Evolutionary conservation across 2,888 invertebrate genomes (phyloP), one percentile per base, ranked within the genome.

Genomic region (Melanargia galathea): DNA sequence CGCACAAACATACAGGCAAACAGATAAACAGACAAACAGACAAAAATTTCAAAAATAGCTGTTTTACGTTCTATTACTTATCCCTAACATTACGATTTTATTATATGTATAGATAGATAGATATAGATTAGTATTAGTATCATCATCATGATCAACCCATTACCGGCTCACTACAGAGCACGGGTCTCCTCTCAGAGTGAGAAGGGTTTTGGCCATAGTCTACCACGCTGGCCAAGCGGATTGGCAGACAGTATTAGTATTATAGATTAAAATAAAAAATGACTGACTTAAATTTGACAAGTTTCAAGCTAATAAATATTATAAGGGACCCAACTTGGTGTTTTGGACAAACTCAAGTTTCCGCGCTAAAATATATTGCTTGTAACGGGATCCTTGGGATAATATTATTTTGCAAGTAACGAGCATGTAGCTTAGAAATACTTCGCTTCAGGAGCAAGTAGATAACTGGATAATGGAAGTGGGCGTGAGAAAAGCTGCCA

Each of bases 311-410:
- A 20, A 57, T 56, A 56, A 56, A 56, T 57, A 30, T 30, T 46
- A 57, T 46, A 46, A 57, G 45, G 18, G 57, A 45, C 45, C 45
- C 57, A 16, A 33, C 30, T 45, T 13, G 30, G 45, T 20, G 26
- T 57, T 57, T 57, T 43, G 43, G 46, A 57, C 20, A 30, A 46
- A 45, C 45, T 57, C 57, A 57, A 57, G 57, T 57, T 46, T 57
- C 57, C 57, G 57, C 30, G 57, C 18, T 46, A 45, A 57, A 57
- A 46, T 57, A 45, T 57, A 57, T 57, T 57, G 45, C 57, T 57
- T 57, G 57, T 45, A 57, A 57, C 45, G 26, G n/a, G 45, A 57
- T 45, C 57, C 45, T 13, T 33, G 16, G 30, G 40, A 16, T 33
- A 51, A 52, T 35, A 30, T 56, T 38, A 30, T 56, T 40, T 26